phyloP scores from a whole-genome alignment of 1,140 invertebrate species.

The Vanessa tameamea region DNA sequence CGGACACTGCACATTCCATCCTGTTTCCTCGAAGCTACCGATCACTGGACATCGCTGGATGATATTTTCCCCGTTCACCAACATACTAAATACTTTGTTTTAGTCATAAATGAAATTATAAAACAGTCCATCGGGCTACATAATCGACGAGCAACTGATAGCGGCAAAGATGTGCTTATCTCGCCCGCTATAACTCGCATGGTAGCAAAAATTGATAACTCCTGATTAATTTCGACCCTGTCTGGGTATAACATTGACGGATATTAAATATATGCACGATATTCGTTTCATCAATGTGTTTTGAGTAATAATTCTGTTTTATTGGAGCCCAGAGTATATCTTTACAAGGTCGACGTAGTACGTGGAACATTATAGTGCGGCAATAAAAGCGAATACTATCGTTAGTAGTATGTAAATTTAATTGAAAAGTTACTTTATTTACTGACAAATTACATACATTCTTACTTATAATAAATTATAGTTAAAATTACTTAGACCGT shows the following conservation, averaged over 20 bases:
- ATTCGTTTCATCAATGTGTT: no score
- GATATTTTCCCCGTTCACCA: constrained; percentile 56
- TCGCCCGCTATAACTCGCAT: constrained; percentile 57
- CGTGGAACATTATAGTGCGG: no score
- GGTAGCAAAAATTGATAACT: constrained; percentile 73
- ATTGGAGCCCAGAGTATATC: no score
- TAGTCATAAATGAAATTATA: constrained; percentile 43
- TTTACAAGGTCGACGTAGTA: no score
- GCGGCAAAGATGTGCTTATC: constrained; percentile 71
- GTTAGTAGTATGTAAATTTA: no score
- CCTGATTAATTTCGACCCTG: constrained; percentile 31
- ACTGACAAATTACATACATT: no score
- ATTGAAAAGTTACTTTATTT: no score
- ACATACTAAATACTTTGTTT: constrained; percentile 53
- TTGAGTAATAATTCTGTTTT: no score
- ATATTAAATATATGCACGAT: background rate
- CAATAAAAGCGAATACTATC: no score
- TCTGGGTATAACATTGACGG: background rate
- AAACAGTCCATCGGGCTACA: constrained; percentile 70
- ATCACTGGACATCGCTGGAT: constrained; percentile 50
- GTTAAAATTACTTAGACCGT: no score
- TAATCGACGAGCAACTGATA: constrained; percentile 75
- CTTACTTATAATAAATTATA: no score
- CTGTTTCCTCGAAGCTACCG: constrained; percentile 48
- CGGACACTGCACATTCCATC: constrained; percentile 61